Evolutionary conservation across 2,113 vertebrate genomes (phyloP).

Genomic region (Siphamia tubifer): DNA sequence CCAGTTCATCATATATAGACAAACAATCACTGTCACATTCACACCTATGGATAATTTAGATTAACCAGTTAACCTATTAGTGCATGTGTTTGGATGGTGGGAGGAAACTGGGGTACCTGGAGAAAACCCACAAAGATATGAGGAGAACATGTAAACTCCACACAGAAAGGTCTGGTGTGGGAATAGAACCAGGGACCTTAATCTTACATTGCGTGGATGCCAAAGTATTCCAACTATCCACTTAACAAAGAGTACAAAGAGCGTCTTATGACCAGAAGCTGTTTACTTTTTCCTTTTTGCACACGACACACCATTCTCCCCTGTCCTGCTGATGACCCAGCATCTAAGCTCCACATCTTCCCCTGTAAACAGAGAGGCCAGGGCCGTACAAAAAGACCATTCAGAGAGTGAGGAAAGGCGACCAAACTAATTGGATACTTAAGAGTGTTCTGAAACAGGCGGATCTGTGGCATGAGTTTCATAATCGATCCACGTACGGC

Average conservation of each 20-base stretch:
- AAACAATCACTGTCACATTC: too few relatives aligned
- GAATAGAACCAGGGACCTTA: too few relatives aligned
- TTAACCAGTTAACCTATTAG: too few relatives aligned
- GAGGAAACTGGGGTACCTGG: too few relatives aligned
- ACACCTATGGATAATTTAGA: too few relatives aligned
- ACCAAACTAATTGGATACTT: conserved; percentile 4
- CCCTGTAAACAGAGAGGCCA: conserved; percentile 44
- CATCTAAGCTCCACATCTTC: conserved; percentile 53
- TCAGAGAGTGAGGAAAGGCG: conserved; percentile 38
- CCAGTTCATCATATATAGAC: too few relatives aligned
- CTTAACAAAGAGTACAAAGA: conserved; percentile 34
- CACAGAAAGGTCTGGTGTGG: too few relatives aligned
- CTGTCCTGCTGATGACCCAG: conserved; percentile 71
- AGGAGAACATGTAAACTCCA: too few relatives aligned
- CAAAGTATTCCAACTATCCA: conserved; percentile 11
- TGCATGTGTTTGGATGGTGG: too few relatives aligned
- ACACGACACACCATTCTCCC: conserved; percentile 56
- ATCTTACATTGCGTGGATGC: too few relatives aligned
- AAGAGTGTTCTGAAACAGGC: not conserved
- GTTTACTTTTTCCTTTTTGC: conserved; percentile 55
- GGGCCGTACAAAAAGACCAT: conserved; percentile 52
- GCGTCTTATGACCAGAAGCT: conserved; percentile 37
- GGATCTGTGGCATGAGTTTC: conserved; percentile 3
- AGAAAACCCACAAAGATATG: too few relatives aligned
- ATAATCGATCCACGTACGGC: conserved; percentile 3